Percentiles rank a stretch among this genome's conserved stretches.
Evolutionary conservation across 2,888 invertebrate species (phyloP).

Genomic region (Dione juno): DNA sequence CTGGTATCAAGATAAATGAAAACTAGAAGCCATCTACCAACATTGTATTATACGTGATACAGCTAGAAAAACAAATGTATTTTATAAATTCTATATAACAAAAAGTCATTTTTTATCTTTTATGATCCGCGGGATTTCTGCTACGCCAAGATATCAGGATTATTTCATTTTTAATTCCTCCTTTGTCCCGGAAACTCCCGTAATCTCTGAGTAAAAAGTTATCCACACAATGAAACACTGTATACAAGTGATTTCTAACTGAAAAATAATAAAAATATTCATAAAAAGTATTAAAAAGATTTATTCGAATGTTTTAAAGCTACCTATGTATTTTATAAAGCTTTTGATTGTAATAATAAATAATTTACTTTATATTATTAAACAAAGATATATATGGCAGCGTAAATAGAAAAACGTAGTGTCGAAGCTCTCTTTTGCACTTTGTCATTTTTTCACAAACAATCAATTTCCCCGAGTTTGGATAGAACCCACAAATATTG

Average conservation of each 20-base stretch:
- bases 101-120: not conserved
- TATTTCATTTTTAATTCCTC: slow-evolving; percentile 4
- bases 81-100: not conserved
- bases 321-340: no score
- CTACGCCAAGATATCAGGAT: slow-evolving; percentile 5
- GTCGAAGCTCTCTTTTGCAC: no score
- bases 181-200: not conserved
- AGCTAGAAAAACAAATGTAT: not conserved
- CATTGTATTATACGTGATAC: no score
- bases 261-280: slow-evolving; percentile 2
- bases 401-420: no score
- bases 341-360: not conserved
- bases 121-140: not conserved
- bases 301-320: no score
- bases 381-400: not conserved
- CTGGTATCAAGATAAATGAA: no score
- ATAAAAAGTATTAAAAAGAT: no score
- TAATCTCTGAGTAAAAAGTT: slow-evolving; percentile 12
- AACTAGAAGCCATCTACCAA: no score
- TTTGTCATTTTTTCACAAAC: not conserved
- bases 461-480: no score
- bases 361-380: not conserved
- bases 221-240: slow-evolving; percentile 1
- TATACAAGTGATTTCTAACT: not conserved
- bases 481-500: no score